Base-by-base conservation (phyloP, 2,113 vertebrate genomes). In the Columbina picui region DNA sequence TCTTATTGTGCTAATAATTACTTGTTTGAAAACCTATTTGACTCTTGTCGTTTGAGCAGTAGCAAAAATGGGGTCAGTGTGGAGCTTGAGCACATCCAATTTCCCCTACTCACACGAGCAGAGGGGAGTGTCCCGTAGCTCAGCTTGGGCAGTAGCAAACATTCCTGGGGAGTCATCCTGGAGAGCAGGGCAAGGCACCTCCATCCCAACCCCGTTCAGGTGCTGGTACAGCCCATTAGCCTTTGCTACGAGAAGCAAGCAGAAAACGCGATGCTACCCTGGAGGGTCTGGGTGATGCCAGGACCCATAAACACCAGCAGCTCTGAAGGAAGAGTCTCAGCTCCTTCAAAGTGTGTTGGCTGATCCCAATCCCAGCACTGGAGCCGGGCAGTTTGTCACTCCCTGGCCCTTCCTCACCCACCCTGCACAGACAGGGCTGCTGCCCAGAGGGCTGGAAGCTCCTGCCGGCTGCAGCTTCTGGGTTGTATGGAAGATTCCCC, bases 161-260 rank as follows among this genome's bases (percentile, higher is more conserved):
- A 0, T 19, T 23, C 20, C n/a, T 76, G 8, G 9, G 53, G 10
- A 56, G 68, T 84, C 49, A 26, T 30, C 16, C 12, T 1, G 3
- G 19, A 53, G 26, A 53, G 29, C 0, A 25, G 26, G 30, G 27
- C 34, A 60, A 55, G 26, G 18, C 55, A 43, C 8, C 3, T 9
- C 6, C 10, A 23, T 6, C 19, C 10, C 43, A 47, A 0, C 1
- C 3, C 74, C 0, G 0, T 47, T 55, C 47, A 41, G 60, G 52
- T 53, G 39, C 7, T 13, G 4, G 7, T 7, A 21, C 12, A 49
- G 50, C 12, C 14, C 10, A 2, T 15, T 0, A 10, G 11, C 29
- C 53, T 49, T 26, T 41, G 18, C 19, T 43, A 21, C 63, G 19
- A 41, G 38, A 55, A 19, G 8, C 10, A 47, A 43, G 53, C 0